phyloP scores from a whole-genome alignment of 2,113 vertebrate species.

The Orycteropus afer region DNA sequence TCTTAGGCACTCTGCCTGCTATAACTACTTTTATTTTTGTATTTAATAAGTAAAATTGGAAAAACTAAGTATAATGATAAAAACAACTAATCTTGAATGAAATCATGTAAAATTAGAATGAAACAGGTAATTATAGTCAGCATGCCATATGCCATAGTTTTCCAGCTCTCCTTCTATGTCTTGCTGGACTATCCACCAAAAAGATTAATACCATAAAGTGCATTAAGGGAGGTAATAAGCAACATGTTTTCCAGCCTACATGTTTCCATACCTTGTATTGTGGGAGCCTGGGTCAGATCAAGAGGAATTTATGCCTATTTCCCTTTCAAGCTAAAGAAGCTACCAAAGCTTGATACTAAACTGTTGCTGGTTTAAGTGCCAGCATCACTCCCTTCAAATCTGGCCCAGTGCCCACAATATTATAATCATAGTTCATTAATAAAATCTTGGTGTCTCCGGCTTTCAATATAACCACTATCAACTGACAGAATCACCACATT shows the following conservation, averaged over 20 bases:
- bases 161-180: background rate
- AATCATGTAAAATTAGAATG: background rate
- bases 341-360: background rate
- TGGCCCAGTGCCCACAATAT: background rate
- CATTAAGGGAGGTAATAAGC: background rate
- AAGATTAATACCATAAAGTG: background rate
- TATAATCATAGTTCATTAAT: background rate
- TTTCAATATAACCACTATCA: background rate
- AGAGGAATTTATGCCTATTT: background rate
- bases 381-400: background rate
- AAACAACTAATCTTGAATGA: constrained; percentile 4
- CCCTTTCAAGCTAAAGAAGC: background rate
- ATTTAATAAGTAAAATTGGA: background rate
- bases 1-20: no score
- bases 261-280: background rate
- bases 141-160: background rate
- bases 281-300: background rate
- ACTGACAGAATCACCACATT: background rate
- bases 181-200: background rate
- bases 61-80: background rate
- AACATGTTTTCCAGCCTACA: background rate
- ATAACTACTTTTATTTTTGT: background rate
- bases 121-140: background rate
- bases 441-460: background rate
- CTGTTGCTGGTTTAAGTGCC: background rate